Base-by-base conservation (phyloP, 1,140 invertebrate genomes). In the Pectinophora gossypiella region DNA sequence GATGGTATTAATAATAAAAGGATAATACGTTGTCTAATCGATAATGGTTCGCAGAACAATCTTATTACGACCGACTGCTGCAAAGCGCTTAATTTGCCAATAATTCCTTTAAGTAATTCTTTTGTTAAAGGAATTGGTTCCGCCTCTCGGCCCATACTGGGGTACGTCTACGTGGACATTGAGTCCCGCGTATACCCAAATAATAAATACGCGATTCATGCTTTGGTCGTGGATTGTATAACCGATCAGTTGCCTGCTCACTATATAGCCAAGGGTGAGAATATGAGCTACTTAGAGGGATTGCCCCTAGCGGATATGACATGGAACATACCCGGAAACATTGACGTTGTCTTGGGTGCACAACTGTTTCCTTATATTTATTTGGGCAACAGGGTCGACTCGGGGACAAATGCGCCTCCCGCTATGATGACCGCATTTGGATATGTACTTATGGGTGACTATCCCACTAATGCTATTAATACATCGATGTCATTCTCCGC, bases 1-100 rank as follows among this genome's bases (percentile, higher is more conserved):
- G 27, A 43, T 3, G 9, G n/a, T n/a, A n/a, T n/a, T n/a, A n/a
- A n/a, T n/a, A n/a, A n/a, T n/a, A n/a, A n/a, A n/a, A n/a, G n/a
- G n/a, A n/a, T n/a, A n/a, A n/a, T n/a, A n/a, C n/a, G n/a, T n/a
- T n/a, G n/a, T n/a, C n/a, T n/a, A n/a, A 54, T 59, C 18, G 57
- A 59, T 20, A 59, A 59, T 43, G 48, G 48, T 42, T 59, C 57
- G 4, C 57, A 59, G 36, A 55, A 59, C 45, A 46, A 59, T 48
- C 44, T 59, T 38, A 46, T 59, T 5, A 59, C 52, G 15, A 20
- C 36, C 9, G 44, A 51, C 0, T 59, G 52, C 44, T 59, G 57
- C 44, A 59, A 48, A 48, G 16, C 12, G 21, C 40, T 59, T n/a
- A 54, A 59, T 27, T 48, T 59, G 15, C 47, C 27, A 7, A 49